Percentiles rank a stretch among this genome's conserved stretches.
These are phyloP conservation scores for Macaria liturata DNA, from an alignment of 2,888 invertebrate species.

Conservation along the genomic window DNA sequence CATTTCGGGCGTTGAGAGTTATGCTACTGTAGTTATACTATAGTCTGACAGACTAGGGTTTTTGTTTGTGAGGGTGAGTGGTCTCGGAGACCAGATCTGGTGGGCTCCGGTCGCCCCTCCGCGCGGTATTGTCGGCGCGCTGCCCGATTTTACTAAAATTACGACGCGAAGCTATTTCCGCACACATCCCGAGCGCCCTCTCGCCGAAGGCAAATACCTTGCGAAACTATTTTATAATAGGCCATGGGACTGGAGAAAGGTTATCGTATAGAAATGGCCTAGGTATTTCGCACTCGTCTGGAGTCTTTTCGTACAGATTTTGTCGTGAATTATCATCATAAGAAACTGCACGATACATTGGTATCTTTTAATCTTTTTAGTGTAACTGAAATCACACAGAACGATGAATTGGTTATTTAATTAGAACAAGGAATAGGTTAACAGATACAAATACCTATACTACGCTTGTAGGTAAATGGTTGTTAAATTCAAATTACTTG, in stretches of 20 bases:
- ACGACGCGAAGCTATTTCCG: conserved; percentile 81
- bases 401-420: too few species aligned
- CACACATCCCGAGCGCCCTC: conserved; percentile 71
- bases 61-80: conserved; percentile 52
- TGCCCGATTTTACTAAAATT: conserved; percentile 82
- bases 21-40: conserved; percentile 50
- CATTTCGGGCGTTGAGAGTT: conserved; percentile 46
- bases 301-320: too few species aligned
- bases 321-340: too few species aligned
- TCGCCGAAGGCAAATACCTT: conserved; percentile 60
- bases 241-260: conserved; percentile 13
- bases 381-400: too few species aligned
- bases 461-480: too few species aligned
- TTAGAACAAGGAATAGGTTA: too few species aligned
- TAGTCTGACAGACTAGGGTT: conserved; percentile 35
- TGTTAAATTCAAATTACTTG: too few species aligned
- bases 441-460: too few species aligned
- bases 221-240: conserved; percentile 46
- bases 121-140: conserved; percentile 78
- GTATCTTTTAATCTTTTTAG: too few species aligned
- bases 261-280: too few species aligned
- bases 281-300: too few species aligned
- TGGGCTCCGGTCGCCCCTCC: conserved; percentile 76
- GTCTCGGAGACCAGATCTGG: conserved; percentile 35
- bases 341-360: too few species aligned